phyloP scores from a whole-genome alignment of 2,888 invertebrate genomes.

The Acanthosepion pharaonis region DNA sequence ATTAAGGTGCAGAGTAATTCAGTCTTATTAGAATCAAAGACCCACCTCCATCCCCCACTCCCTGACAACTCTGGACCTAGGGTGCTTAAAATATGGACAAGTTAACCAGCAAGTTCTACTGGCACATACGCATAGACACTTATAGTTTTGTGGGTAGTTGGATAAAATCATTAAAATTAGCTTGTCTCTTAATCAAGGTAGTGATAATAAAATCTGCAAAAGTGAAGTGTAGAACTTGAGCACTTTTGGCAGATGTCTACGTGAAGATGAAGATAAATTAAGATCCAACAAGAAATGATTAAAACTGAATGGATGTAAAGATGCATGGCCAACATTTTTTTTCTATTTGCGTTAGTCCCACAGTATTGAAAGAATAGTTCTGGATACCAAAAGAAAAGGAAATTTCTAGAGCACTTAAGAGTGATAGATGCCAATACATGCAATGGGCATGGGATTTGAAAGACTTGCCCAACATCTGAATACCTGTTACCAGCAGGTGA shows the following conservation, averaged over 20 bases:
- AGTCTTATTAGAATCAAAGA: not conserved
- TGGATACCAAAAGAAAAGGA: not conserved
- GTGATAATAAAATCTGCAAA: not conserved
- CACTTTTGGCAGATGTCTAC: not conserved
- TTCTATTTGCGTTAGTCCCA: not conserved
- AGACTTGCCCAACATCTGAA: not conserved
- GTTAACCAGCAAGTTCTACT: not conserved
- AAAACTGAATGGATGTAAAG: not conserved
- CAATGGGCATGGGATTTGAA: not conserved
- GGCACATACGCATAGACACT: not conserved
- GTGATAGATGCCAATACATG: not conserved
- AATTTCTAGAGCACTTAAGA: not conserved
- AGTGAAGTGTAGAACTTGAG: not conserved
- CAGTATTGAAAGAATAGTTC: not conserved
- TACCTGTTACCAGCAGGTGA: not conserved
- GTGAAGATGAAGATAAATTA: not conserved
- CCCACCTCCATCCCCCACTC: slow-evolving; percentile 25
- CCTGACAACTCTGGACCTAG: not conserved
- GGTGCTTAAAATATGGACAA: not conserved
- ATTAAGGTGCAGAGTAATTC: not conserved
- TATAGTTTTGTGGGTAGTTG: not conserved
- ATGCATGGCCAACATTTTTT: not conserved
- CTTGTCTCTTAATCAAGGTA: not conserved
- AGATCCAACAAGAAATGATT: not conserved
- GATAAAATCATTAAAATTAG: not conserved